Base-by-base conservation (phyloP, 2,113 vertebrate species). In the Pavo muticus region DNA sequence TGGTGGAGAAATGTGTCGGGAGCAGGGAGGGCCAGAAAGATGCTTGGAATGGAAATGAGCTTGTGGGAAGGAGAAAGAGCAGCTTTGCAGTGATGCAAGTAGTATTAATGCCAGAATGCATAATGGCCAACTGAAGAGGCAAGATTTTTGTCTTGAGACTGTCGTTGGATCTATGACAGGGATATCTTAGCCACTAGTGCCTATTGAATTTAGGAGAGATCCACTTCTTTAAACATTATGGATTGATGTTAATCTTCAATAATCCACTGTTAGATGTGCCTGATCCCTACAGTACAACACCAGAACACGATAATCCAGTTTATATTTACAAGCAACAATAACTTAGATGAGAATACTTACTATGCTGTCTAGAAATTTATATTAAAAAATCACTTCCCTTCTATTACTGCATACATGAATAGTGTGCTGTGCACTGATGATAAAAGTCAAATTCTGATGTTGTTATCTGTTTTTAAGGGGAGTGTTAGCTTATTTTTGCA, bases 11-110 rank as follows among this genome's bases (percentile, higher is more conserved):
- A 92, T 65, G 76, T 95, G 67, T 60, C 12, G 9, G 60, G 48
- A 78, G 37, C 3, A 23, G 74, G 83, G 59, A 94, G 69, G 67
- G 70, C 47, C 54, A 84, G 71, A 47, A 83, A 87, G 52, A 78
- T 67, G 37, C 52, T 50, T 65, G 61, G 90, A 96, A 84, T 89
- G 63, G 67, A 91, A 95, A 91, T 84, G 25, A 52, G 7, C n/a
- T 90, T 52, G 52, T 78, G 63, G 4, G 68, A 90, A 89, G 54
- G 25, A 68, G 29, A 93, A 90, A 63, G 56, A 95, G 42, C 70
- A 42, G 80, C 73, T 94, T 78, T 91, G 48, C 83, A 63, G 67
- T 39, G 77, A 75, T 87, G 12, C 79, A 72, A 45, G 37, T 59
- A 87, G 76, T 48, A 90, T 75, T 74, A 82, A 65, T 47, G 40